These are phyloP conservation scores for Diplazon laetatorius DNA, from an alignment of 2,888 invertebrate species.

Conservation along the genomic window DNA sequence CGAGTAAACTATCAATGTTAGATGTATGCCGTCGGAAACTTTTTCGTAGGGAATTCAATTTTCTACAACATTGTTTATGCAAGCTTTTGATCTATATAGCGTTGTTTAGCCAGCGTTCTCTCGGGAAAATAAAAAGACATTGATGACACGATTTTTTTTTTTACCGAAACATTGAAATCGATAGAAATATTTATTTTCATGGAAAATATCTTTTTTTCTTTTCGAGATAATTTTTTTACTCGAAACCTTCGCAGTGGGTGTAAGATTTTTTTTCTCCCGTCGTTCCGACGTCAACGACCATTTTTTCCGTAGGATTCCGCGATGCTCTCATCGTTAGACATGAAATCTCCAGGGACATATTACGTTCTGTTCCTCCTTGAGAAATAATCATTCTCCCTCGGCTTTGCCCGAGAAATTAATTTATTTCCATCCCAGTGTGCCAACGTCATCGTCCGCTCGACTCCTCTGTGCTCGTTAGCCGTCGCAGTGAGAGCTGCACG, in stretches of 20 bases:
- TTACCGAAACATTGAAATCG: too few species aligned
- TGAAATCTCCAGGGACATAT: not conserved
- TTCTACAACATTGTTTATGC: too few species aligned
- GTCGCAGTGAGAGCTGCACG: not conserved
- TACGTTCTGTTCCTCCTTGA: slow-evolving; percentile 3
- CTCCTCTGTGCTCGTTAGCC: slow-evolving; percentile 15
- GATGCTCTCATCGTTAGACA: slow-evolving; percentile 6
- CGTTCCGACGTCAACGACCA: not conserved
- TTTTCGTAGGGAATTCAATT: too few species aligned
- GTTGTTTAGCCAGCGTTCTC: too few species aligned
- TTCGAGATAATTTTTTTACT: too few species aligned
- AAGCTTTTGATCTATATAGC: too few species aligned
- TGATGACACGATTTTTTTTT: too few species aligned
- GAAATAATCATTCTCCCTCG: slow-evolving; percentile 30
- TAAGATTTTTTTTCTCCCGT: slow-evolving; percentile 39
- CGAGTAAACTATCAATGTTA: too few species aligned
- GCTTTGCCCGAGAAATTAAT: slow-evolving; percentile 40
- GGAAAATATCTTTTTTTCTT: too few species aligned
- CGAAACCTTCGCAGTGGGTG: slow-evolving; percentile 39
- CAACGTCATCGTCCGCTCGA: not conserved
- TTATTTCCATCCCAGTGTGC: slow-evolving; percentile 11
- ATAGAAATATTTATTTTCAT: slow-evolving; percentile 36
- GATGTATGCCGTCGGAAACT: too few species aligned
- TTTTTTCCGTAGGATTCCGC: not conserved
- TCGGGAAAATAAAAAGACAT: too few species aligned